Base-by-base conservation (phyloP, 2,797 vertebrate genomes). In the Anguilla marmorata region DNA sequence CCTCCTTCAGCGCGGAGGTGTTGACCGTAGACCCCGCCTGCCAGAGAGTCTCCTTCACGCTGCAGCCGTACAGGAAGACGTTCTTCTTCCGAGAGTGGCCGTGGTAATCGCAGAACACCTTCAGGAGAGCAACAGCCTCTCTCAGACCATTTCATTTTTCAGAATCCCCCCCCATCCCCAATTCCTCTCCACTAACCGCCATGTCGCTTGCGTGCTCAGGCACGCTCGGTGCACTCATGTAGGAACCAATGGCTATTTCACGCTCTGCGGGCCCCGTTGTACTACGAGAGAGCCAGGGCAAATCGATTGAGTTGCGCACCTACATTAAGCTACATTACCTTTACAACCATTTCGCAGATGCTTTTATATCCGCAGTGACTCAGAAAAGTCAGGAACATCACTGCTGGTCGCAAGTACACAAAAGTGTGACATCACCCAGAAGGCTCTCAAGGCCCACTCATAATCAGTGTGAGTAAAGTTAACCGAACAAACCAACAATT, bases 31-130 rank as follows among this genome's bases (percentile, higher is more conserved):
- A 95, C 2, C 94, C 96, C 4, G 97, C 97, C 91, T 98, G 97
- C 98, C 97, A 98, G 16, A 99, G 91, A 0, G 98, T 99, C 94
- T 99, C 98, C 89, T 99, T 98, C 72, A 98, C 90, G 88, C 98
- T 98, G 90, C 98, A 99, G 86, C 98, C 98, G 0, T 99, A 99
- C 84, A 99, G 94, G 89, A 99, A 99, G 0, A 98, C 96, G 0
- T 99, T 98, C 92, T 99, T 99, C 94, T 97, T 98, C 87, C 98
- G 96, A 0, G 98, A 98, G 93, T 99, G 98, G 0, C 98, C 98
- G 0, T 99, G 98, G 91, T 98, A 98, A 92, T 99, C 98, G 91
- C 98, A 99, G 94, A 98, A 99, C 79, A 99, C 98, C 98, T 99
- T 86, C 16, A 48, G 60, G 45, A 66, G 27, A 86, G 76, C 88